These are phyloP conservation scores for Echinometra lucunter DNA, from an alignment of 53 echinoderm and acorn worm genomes.

Conservation along the genomic window DNA sequence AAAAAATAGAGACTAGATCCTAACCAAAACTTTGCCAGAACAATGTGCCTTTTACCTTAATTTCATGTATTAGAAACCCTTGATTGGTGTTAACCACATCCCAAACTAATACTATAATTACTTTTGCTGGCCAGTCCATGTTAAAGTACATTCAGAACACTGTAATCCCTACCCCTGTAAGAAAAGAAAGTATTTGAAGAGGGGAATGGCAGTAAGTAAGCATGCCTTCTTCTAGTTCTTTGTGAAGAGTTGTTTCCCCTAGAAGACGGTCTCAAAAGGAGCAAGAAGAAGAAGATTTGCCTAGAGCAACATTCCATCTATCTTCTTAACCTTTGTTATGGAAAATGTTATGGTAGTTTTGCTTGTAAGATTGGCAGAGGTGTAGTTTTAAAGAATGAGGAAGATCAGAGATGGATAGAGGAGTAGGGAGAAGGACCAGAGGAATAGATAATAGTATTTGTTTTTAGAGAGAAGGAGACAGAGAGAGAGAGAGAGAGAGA, in stretches of 20 bases:
- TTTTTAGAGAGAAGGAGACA: background rate
- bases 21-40: slow-evolving; percentile 40
- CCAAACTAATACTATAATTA: slow-evolving; percentile 32
- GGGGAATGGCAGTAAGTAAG: slow-evolving; percentile 26
- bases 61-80: slow-evolving; percentile 28
- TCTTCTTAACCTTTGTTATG: slow-evolving; percentile 27
- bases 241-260: background rate
- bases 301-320: slow-evolving; percentile 43
- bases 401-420: background rate
- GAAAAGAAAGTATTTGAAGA: slow-evolving; percentile 27
- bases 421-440: background rate
- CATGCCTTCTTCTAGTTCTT: background rate
- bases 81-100: background rate
- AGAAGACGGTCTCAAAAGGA: background rate
- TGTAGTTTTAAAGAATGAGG: background rate
- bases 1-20: background rate
- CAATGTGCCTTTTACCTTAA: slow-evolving; percentile 27
- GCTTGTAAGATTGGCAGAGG: background rate
- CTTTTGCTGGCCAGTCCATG: background rate
- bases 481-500: slow-evolving; percentile 1
- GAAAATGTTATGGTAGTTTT: slow-evolving; percentile 36
- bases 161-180: background rate
- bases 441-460: background rate
- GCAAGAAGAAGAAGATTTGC: slow-evolving; percentile 43
- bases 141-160: background rate